phyloP scores from a whole-genome alignment of 2,797 vertebrate species.

The Muscicapa striata region DNA sequence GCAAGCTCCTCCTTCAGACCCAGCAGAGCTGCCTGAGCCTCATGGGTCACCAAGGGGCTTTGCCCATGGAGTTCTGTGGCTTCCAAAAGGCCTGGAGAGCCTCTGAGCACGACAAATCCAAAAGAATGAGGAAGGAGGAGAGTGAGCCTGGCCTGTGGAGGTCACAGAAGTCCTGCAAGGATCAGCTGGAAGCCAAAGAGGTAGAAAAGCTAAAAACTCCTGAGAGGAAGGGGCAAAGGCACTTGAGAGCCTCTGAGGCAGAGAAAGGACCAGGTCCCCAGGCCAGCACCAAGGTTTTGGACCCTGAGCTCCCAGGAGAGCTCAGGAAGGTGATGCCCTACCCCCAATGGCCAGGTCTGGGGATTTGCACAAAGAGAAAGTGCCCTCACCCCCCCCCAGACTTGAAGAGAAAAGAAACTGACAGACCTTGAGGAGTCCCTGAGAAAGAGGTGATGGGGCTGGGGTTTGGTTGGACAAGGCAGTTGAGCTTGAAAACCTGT shows the following conservation, averaged over 20 bases:
- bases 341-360: neutral
- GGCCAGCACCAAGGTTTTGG: neutral
- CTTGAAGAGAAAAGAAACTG: neutral
- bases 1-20: no score
- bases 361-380: neutral
- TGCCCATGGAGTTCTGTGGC: no score
- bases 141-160: no score
- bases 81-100: no score
- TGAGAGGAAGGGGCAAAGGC: neutral
- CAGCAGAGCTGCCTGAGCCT: no score
- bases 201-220: neutral
- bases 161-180: neutral
- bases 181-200: no score
- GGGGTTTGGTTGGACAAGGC: no score
- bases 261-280: neutral
- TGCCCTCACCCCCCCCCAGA: neutral
- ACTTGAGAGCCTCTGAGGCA: no score
- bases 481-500: neutral
- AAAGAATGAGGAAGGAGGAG: no score
- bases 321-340: neutral
- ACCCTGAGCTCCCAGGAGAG: neutral
- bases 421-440: neutral
- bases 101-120: no score
- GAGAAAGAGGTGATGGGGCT: neutral
- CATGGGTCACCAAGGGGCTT: no score